Base-by-base conservation (phyloP, 2,797 vertebrate species). In the Artibeus jamaicensis region DNA sequence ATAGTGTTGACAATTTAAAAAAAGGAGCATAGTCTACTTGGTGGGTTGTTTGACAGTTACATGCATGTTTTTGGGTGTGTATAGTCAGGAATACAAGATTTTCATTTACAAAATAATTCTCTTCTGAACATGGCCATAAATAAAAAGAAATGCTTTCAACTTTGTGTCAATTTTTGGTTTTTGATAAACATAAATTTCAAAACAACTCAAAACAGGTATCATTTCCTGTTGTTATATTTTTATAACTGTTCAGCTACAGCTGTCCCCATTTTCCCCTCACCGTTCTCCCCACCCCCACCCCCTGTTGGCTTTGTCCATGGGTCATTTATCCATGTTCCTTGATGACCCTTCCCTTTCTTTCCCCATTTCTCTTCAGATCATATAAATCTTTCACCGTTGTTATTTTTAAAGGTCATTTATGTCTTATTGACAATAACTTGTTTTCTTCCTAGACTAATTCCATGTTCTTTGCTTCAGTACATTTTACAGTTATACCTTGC, bases 361-460 rank as follows among this genome's bases (percentile, higher is more conserved):
- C 57, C 10, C 3, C 3, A 5, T 59, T 59, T 59, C 57, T 59
- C 57, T 59, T 59, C 24, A 59, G 10, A 29, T 59, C 57, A 59
- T 59, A 59, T 59, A 26, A 59, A 29, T 59, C 9, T 59, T 59
- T 59, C 57, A 12, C 11, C 62, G 12, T 85, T 90, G 12, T 94
- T 85, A 81, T 93, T 32, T 85, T 94, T 79, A 93, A 89, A 91
- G 29, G 18, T 90, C 42, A 42, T 76, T 95, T 83, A 29, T 34
- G 48, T 86, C 89, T 94, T 85, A 87, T 76, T 93, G 59, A 86
- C 19, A 90, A 84, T 91, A 94, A n/a, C 29, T 82, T 42, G 5
- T 71, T 87, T 94, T 94, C 53, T 73, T 86, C 19, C 7, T 16
- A 62, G 34, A 62, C 67, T 26, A 94, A 81, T 79, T 92, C 26